Conservation (phyloP, 2,797 vertebrate species). For the Nannoperca australis region DNA sequence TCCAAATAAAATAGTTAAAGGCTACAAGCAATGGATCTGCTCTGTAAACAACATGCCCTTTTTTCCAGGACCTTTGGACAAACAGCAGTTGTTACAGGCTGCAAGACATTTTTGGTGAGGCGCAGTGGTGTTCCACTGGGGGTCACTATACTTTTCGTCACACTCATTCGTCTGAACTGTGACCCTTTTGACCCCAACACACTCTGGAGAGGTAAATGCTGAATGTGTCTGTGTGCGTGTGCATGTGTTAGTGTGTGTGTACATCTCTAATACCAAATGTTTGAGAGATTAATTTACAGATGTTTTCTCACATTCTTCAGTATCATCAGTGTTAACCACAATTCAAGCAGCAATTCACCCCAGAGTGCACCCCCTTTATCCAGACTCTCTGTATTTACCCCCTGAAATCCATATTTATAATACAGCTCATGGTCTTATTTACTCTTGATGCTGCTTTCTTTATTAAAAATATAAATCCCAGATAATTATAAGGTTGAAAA, state of each 20-base stretch:
- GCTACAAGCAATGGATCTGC: constrained; percentile 18
- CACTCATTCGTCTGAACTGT: constrained; percentile 44
- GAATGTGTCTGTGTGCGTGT: background rate
- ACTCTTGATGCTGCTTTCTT: constrained; percentile 37
- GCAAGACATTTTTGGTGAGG: constrained; percentile 29
- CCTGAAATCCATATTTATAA: constrained; percentile 18
- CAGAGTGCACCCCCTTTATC: background rate
- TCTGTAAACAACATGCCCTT: constrained; percentile 9
- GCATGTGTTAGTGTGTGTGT: background rate
- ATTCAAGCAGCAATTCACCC: background rate
- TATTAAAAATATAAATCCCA: constrained; percentile 63
- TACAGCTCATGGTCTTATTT: constrained; percentile 39
- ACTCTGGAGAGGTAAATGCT: constrained; percentile 30
- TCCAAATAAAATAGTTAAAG: constrained; percentile 53
- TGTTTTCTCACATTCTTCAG: background rate
- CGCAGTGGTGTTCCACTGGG: constrained; percentile 37
- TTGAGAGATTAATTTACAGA: background rate
- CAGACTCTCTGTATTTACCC: constrained; percentile 2
- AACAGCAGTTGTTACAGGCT: constrained; percentile 24
- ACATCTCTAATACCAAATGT: background rate
- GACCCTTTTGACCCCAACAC: constrained; percentile 32
- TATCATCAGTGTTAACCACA: constrained; percentile 6
- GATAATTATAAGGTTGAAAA: constrained; percentile 53
- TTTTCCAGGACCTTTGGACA: constrained; percentile 31
- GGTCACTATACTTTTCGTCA: constrained; percentile 56